Base-by-base conservation (phyloP, 2,888 invertebrate genomes). In the Caradrina clavipalpis region DNA sequence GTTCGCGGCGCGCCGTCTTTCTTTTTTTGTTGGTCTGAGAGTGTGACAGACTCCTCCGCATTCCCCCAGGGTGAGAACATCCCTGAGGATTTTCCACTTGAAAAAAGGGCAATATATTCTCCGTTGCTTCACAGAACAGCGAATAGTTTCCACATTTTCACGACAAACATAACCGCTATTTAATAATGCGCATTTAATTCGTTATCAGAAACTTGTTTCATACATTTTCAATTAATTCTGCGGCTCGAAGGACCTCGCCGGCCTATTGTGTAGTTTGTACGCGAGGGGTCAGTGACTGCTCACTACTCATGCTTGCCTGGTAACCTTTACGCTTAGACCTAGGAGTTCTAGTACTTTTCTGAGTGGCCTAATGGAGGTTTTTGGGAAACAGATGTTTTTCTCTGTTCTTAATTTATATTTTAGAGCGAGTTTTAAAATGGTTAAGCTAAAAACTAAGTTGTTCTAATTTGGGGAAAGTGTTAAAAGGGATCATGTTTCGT, bases 181-280 rank as follows among this genome's bases (percentile, higher is more conserved):
- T 21, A 31, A 53, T 47, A 47, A 71, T 26, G 31, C 42, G 49
- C 11, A 64, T 73, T 70, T 50, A 50, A 35, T 50, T 72, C 11
- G 42, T 67, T 74, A 72, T 72, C 74, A 50, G 58, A 50, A 49
- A 57, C 42, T 51, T 4, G 57, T 58, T 74, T 59, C 54, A 67
- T 72, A 59, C 13, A 58, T 73, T 58, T 74, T 67, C 74, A 58
- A 74, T 67, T 55, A 72, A 59, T 35, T 72, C 47, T 19, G 49
- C 19, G 11, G 15, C 49, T 31, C n/a, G 22, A 15, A 73, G 72
- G 67, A 67, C 49, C 58, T 49, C 31, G 55, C 19, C 7, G 31
- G 58, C 17, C 58, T 58, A 67, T 73, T 72, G 73, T 66, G n/a
- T 56, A 55, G n/a, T 53, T 58, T 26, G 67, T 49, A 17, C 11